Percentiles rank a stretch among this genome's conserved stretches.
phyloP scores from a whole-genome alignment of 2,888 invertebrate genomes.

The Stenolophus ochropezus region DNA sequence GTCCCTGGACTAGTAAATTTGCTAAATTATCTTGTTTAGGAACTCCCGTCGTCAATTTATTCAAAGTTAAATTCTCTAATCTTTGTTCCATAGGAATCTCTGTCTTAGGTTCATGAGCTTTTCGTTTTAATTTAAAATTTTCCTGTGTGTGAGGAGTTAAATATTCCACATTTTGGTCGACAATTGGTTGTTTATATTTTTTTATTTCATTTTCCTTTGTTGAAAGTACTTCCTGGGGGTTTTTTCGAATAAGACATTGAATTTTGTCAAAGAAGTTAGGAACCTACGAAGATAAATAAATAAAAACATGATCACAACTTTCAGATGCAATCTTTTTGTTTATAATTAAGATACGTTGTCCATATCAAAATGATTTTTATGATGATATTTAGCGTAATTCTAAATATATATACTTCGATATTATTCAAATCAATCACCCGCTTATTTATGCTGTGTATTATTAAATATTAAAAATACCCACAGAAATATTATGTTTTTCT shows the following conservation, averaged over 20 bases:
- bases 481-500: too few relatives aligned
- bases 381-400: too few relatives aligned
- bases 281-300: slow-evolving; percentile 63
- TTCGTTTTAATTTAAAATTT: slow-evolving; percentile 64
- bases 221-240: slow-evolving; percentile 69
- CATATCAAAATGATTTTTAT: too few relatives aligned
- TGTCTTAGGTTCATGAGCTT: slow-evolving; percentile 63
- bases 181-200: slow-evolving; percentile 72
- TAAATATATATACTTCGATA: too few relatives aligned
- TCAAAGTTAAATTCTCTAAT: slow-evolving; percentile 85
- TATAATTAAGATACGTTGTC: too few relatives aligned
- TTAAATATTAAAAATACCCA: too few relatives aligned
- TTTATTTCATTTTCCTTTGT: slow-evolving; percentile 69
- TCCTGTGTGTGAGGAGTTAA: slow-evolving; percentile 71
- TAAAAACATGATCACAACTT: too few relatives aligned
- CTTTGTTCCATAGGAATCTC: slow-evolving; percentile 90
- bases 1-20: slow-evolving; percentile 87
- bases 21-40: slow-evolving; percentile 83
- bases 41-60: slow-evolving; percentile 75
- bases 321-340: too few relatives aligned
- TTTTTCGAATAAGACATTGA: slow-evolving; percentile 73
- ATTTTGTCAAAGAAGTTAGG: slow-evolving; percentile 70
- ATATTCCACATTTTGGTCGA: slow-evolving; percentile 74
- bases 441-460: too few relatives aligned
- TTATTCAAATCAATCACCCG: too few relatives aligned